phyloP scores from a whole-genome alignment of 1,140 invertebrate species.

The Magallana gigas region DNA sequence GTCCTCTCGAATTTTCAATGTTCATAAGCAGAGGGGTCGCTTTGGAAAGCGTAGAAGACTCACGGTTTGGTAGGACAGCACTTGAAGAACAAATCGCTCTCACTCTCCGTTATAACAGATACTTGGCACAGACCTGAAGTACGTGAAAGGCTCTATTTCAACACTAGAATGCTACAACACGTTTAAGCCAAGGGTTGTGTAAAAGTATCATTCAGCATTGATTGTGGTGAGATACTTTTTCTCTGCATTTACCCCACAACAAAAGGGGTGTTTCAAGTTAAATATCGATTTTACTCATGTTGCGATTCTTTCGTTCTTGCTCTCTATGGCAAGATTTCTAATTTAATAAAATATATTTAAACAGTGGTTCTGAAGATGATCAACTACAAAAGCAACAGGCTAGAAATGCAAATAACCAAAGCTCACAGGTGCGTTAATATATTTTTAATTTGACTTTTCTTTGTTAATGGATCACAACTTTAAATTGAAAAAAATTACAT shows the following conservation, averaged over 20 bases:
- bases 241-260: constrained; percentile 20
- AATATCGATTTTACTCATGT: constrained; percentile 36
- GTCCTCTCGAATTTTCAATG: constrained; percentile 25
- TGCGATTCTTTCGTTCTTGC: constrained; percentile 1
- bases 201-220: constrained; percentile 26
- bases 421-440: constrained; percentile 31
- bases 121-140: neutral
- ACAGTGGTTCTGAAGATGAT: constrained; percentile 8
- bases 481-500: constrained; percentile 14
- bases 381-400: neutral
- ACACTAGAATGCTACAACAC: constrained; percentile 25
- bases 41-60: constrained; percentile 17
- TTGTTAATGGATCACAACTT: constrained; percentile 3
- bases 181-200: constrained; percentile 2
- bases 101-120: constrained; percentile 17
- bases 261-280: constrained; percentile 35
- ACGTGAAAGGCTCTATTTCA: neutral
- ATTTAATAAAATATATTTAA: constrained; percentile 38
- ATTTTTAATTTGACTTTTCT: constrained; percentile 36
- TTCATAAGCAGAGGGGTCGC: constrained; percentile 7
- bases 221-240: constrained; percentile 12
- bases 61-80: neutral
- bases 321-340: constrained; percentile 23
- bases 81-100: constrained; percentile 30
- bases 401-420: constrained; percentile 8